phyloP scores from a whole-genome alignment of 2,113 vertebrate species.

The Miniopterus natalensis region DNA sequence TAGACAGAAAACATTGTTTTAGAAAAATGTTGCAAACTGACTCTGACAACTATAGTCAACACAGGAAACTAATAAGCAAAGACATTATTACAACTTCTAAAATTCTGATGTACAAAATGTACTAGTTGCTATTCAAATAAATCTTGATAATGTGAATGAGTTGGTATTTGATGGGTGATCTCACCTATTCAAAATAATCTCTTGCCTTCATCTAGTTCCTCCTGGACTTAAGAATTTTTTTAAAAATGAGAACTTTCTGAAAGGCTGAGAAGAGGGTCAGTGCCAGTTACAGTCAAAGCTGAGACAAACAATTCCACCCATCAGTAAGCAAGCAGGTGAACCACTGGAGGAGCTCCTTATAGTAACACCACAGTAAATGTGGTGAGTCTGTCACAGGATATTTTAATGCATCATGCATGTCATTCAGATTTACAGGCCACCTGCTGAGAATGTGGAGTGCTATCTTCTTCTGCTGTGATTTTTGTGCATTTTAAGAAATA shows the following conservation, averaged over 20 bases:
- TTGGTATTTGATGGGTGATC: background rate
- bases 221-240: background rate
- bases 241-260: constrained; percentile 22
- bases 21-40: background rate
- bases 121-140: background rate
- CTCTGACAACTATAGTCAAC: background rate
- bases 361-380: constrained; percentile 29
- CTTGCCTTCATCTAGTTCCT: background rate
- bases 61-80: background rate
- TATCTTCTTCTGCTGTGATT: constrained; percentile 7
- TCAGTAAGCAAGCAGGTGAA: constrained; percentile 35
- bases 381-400: background rate
- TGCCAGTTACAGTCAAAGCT: constrained; percentile 35
- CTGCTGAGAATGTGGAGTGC: background rate
- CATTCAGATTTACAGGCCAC: constrained; percentile 20
- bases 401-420: background rate
- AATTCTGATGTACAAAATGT: background rate
- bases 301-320: constrained; percentile 2
- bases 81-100: background rate
- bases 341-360: background rate
- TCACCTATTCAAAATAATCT: background rate
- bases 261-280: background rate
- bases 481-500: constrained; percentile 11
- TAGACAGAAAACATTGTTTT: background rate
- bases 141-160: background rate